phyloP scores from a whole-genome alignment of 2,888 invertebrate species.

The Drosophila rellima region DNA sequence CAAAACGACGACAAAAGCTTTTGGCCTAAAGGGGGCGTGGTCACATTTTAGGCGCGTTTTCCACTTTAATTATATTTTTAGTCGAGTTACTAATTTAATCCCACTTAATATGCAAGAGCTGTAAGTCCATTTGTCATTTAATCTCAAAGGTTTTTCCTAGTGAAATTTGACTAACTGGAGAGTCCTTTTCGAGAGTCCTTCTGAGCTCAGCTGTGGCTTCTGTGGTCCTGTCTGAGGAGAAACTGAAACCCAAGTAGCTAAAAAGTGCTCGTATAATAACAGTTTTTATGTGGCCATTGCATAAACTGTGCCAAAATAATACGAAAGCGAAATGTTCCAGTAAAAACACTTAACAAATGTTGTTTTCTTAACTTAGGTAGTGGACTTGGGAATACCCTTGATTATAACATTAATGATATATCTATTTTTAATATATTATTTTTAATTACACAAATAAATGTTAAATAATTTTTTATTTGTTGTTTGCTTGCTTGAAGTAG shows the following conservation, averaged over 20 bases:
- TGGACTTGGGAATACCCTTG: background rate
- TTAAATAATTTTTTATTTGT: too few species aligned
- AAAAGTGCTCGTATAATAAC: slow-evolving; percentile 39
- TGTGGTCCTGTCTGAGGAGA: background rate
- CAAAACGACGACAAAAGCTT: slow-evolving; percentile 24
- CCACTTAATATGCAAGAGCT: slow-evolving; percentile 39
- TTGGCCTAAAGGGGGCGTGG: slow-evolving; percentile 35
- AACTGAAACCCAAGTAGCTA: slow-evolving; percentile 26
- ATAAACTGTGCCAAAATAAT: slow-evolving; percentile 39
- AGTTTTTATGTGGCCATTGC: slow-evolving; percentile 42
- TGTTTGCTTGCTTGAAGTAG: background rate
- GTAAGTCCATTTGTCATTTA: slow-evolving; percentile 1
- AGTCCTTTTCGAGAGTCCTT: background rate
- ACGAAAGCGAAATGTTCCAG: slow-evolving; percentile 34
- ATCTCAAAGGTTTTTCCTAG: slow-evolving; percentile 3
- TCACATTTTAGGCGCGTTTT: slow-evolving; percentile 28
- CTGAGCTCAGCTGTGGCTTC: background rate
- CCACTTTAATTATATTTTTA: slow-evolving; percentile 38
- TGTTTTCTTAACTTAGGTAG: background rate
- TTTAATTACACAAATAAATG: too few species aligned
- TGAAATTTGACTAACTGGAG: background rate
- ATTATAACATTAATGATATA: background rate
- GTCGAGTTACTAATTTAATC: slow-evolving; percentile 43
- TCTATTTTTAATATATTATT: background rate
- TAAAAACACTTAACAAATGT: slow-evolving; percentile 30